Evolutionary conservation across 2,888 invertebrate species (phyloP).

Genomic region (Brenthis ino): DNA sequence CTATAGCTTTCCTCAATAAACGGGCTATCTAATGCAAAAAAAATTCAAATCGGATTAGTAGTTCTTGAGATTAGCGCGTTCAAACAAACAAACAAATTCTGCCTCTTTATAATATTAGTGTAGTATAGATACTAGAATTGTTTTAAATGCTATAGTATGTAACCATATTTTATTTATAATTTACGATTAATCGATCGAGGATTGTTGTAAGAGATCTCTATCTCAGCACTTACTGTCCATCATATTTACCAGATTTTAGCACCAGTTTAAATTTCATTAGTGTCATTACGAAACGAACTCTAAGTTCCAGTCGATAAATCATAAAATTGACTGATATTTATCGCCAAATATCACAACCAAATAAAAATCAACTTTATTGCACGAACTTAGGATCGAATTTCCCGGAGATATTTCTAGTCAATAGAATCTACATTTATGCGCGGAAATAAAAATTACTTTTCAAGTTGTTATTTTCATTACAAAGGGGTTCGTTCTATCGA

Average conservation of each 20-base stretch:
- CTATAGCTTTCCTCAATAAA: no score
- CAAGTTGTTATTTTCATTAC: constrained; percentile 44
- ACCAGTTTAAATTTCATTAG: constrained; percentile 32
- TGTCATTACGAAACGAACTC: constrained; percentile 28
- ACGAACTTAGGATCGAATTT: constrained; percentile 33
- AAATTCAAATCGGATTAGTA: no score
- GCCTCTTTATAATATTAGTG: no score
- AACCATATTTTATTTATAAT: neutral
- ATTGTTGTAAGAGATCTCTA: constrained; percentile 18
- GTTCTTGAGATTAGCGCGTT: no score
- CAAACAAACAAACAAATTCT: no score
- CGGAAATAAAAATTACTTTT: constrained; percentile 44
- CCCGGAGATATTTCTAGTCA: constrained; percentile 22
- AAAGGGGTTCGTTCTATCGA: constrained; percentile 37
- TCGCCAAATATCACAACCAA: constrained; percentile 24
- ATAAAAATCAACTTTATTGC: constrained; percentile 37
- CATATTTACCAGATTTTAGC: constrained; percentile 30
- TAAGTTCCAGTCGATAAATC: constrained; percentile 25
- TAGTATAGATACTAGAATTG: no score
- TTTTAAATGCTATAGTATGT: no score
- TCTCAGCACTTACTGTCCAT: constrained; percentile 13
- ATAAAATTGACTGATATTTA: constrained; percentile 27
- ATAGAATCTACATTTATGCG: constrained; percentile 39
- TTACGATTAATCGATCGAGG: constrained; percentile 4
- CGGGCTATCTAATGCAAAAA: no score